Evolutionary conservation across 2,113 vertebrate species (phyloP).

Genomic region (Anolis carolinensis): DNA sequence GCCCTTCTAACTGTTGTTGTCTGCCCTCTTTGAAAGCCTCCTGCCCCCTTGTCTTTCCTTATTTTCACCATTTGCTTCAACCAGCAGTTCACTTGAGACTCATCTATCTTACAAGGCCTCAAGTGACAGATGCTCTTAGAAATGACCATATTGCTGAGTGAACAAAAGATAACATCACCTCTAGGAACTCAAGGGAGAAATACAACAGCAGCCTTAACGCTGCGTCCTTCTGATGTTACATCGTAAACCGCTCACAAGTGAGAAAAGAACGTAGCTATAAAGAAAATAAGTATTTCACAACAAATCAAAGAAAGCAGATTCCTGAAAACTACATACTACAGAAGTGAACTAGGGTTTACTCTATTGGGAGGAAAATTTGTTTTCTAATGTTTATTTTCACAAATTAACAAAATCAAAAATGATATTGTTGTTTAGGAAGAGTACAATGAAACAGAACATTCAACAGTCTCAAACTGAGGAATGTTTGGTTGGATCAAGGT

Average conservation of each 20-base stretch:
- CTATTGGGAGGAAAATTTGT: neutral
- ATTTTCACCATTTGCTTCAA: constrained; percentile 96
- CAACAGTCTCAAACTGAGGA: neutral
- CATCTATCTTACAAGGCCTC: constrained; percentile 93
- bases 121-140: constrained; percentile 97
- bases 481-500: neutral
- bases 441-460: neutral
- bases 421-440: neutral
- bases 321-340: neutral
- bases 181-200: constrained; percentile 77
- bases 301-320: constrained; percentile 70
- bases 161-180: constrained; percentile 85
- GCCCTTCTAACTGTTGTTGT: constrained; percentile 82
- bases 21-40: constrained; percentile 70
- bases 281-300: constrained; percentile 65
- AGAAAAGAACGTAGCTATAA: constrained; percentile 62
- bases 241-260: constrained; percentile 77
- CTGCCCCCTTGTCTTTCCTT: constrained; percentile 83
- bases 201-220: constrained; percentile 75
- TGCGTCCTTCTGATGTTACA: constrained; percentile 72
- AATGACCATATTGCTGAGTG: constrained; percentile 79
- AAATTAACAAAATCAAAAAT: neutral
- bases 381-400: neutral
- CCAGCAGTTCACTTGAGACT: constrained; percentile 89
- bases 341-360: neutral